Percentiles rank a stretch among this genome's conserved stretches.
Conservation (phyloP, 2,888 invertebrate genomes). For the Desoria tigrina region DNA sequence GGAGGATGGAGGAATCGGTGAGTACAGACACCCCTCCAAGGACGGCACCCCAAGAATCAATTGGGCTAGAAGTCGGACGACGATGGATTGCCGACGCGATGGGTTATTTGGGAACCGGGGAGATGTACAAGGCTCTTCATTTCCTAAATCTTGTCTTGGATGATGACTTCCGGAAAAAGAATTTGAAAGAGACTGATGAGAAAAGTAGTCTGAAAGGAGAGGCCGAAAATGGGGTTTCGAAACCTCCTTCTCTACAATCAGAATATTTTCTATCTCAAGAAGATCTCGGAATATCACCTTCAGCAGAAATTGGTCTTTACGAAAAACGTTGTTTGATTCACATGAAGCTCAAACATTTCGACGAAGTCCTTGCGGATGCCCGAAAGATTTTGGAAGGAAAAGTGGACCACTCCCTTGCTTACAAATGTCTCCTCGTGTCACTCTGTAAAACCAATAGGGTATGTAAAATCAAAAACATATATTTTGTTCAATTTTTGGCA, state of each 20-base stretch:
- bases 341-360: slow-evolving; percentile 44
- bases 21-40: no score
- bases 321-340: slow-evolving; percentile 50
- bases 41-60: no score
- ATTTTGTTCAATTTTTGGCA: no score
- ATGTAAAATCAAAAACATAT: no score
- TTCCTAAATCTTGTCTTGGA: slow-evolving; percentile 46
- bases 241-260: neutral
- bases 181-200: slow-evolving; percentile 21
- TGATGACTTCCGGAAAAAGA: slow-evolving; percentile 31
- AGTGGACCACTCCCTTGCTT: slow-evolving; percentile 45
- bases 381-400: slow-evolving; percentile 43
- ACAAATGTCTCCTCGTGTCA: slow-evolving; percentile 48
- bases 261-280: slow-evolving; percentile 9
- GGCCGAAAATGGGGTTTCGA: neutral
- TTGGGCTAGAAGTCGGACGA: neutral
- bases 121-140: slow-evolving; percentile 37
- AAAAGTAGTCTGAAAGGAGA: slow-evolving; percentile 1
- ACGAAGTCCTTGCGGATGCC: slow-evolving; percentile 45
- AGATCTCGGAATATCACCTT: slow-evolving; percentile 15
- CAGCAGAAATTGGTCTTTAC: slow-evolving; percentile 42
- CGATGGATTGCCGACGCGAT: slow-evolving; percentile 40
- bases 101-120: slow-evolving; percentile 39
- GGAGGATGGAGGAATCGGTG: no score
- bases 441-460: slow-evolving; percentile 52